Percentiles rank a stretch among this genome's conserved stretches.
phyloP scores from a whole-genome alignment of 2,888 invertebrate species.

The Epirrhoe alternata region DNA sequence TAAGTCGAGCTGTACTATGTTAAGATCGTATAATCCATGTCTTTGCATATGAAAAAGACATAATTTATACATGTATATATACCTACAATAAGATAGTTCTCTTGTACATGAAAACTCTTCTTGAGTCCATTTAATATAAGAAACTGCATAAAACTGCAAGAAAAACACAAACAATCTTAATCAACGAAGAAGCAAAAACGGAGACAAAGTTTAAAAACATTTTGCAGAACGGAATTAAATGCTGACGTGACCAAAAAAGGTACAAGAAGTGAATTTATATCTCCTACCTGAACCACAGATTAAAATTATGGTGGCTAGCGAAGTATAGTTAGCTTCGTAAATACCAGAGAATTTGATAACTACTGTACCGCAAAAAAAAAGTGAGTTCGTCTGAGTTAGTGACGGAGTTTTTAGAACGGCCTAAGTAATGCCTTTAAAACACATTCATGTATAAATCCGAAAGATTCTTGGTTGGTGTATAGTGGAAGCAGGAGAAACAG shows the following conservation, averaged over 20 bases:
- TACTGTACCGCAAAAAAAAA: no score
- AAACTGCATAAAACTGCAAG: constrained; percentile 17
- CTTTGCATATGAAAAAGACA: no score
- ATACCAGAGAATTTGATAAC: not conserved
- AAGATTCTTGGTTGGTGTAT: no score
- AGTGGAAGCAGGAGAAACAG: no score
- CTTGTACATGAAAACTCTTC: not conserved
- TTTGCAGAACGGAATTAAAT: constrained; percentile 42
- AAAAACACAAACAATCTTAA: constrained; percentile 40
- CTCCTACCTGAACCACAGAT: constrained; percentile 53
- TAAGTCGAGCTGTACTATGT: no score
- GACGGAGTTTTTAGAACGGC: no score
- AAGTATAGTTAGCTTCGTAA: constrained; percentile 21
- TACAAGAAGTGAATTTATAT: constrained; percentile 58
- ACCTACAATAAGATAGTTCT: not conserved
- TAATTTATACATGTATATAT: no score
- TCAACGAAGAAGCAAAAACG: constrained; percentile 38
- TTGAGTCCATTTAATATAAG: not conserved
- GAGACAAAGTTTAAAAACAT: constrained; percentile 31
- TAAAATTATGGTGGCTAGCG: constrained; percentile 1
- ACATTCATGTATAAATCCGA: no score
- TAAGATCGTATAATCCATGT: no score
- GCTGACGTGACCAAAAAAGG: constrained; percentile 49
- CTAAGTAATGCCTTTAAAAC: no score
- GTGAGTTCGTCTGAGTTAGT: no score